Evolutionary conservation across 1,140 invertebrate genomes (phyloP).

Genomic region (Bactericera cockerelli): DNA sequence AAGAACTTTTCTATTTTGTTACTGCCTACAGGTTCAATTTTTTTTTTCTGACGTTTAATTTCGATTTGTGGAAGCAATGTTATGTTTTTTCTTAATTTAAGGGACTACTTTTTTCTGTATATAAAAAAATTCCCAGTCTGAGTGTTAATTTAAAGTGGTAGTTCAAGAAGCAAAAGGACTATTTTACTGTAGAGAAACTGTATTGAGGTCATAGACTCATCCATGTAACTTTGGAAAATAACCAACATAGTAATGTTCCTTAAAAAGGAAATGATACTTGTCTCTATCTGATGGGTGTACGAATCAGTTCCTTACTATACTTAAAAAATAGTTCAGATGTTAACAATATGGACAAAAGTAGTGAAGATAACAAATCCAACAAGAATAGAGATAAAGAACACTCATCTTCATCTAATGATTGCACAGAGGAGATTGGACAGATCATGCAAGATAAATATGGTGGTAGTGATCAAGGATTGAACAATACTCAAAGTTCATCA

Average conservation of each 20-base stretch:
- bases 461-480: background rate
- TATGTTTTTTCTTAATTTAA: too few species aligned
- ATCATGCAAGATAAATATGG: slow-evolving; percentile 8
- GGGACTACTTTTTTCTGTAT: too few species aligned
- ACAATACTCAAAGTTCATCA: background rate
- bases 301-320: background rate
- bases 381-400: background rate
- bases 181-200: too few species aligned
- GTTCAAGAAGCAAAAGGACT: too few species aligned
- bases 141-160: too few species aligned
- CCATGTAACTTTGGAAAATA: background rate
- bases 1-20: too few species aligned
- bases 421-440: background rate
- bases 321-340: background rate
- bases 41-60: too few species aligned
- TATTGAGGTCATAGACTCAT: background rate
- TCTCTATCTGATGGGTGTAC: background rate
- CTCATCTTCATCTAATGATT: background rate
- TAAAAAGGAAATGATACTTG: background rate
- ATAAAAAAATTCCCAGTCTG: too few species aligned
- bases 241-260: background rate
- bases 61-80: too few species aligned
- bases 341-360: background rate
- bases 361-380: background rate
- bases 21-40: too few species aligned